A percentile compares a stretch with the other conserved stretches of the same genome.
These are phyloP conservation scores for Scaptomyza parva DNA, from an alignment of 2,888 invertebrate genomes.

Conservation along the genomic window DNA sequence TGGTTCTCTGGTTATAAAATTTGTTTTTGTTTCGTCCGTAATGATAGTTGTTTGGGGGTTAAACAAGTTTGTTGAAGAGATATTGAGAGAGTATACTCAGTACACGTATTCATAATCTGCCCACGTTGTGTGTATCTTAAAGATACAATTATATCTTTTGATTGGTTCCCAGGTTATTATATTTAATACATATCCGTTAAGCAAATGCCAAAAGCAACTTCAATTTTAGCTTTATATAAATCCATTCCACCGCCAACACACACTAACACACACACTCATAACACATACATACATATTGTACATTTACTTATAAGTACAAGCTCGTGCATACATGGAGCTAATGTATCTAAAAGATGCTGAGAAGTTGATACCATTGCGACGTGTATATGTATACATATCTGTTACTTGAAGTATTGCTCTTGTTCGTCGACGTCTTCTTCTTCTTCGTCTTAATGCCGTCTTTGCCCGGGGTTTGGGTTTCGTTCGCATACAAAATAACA, in stretches of 20 bases:
- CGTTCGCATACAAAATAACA: conserved; percentile 50
- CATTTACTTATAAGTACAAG: conserved; percentile 31
- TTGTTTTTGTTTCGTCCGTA: too few relatives aligned
- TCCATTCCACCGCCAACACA: conserved; percentile 59
- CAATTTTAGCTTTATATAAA: conserved; percentile 41
- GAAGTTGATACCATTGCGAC: conserved; percentile 63
- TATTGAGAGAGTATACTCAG: too few relatives aligned
- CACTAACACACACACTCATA: conserved; percentile 19
- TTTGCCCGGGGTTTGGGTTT: conserved; percentile 54
- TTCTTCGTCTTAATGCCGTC: conserved; percentile 1
- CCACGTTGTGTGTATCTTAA: conserved; percentile 35
- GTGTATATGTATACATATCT: conserved; percentile 62
- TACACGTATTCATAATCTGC: conserved; percentile 24
- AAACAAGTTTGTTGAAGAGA: conserved; percentile 74
- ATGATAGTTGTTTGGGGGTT: conserved; percentile 3
- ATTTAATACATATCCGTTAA: conserved; percentile 56
- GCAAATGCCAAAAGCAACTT: conserved; percentile 55
- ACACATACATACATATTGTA: conserved; percentile 2
- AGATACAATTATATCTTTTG: conserved; percentile 42
- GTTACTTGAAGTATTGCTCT: conserved; percentile 69
- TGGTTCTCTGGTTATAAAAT: background rate
- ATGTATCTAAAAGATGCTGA: conserved; percentile 72
- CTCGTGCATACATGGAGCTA: conserved; percentile 47
- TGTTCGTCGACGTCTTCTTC: conserved; percentile 17
- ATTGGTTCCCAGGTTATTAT: conserved; percentile 59